Base-by-base conservation (phyloP, 2,888 invertebrate genomes). In the Apeira syringaria region DNA sequence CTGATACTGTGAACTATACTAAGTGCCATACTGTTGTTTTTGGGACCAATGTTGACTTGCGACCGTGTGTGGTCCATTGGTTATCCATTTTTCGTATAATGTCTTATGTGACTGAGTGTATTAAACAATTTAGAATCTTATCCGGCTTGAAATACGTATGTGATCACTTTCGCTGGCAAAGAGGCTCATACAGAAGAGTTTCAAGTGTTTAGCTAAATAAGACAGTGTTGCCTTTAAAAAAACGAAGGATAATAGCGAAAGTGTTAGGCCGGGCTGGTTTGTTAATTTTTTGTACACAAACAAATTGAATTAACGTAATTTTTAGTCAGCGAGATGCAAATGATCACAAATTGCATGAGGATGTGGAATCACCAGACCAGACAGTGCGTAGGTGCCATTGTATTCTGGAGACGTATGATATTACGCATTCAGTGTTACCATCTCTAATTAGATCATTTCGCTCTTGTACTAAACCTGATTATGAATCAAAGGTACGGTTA, bases 21-120 rank as follows among this genome's bases (percentile, higher is more conserved):
- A 84, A 87, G 80, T 84, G 85, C 73, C 76, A 76, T 78, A 74
- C 72, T 87, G 87, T 88, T 87, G 81, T 89, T 85, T 80, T 81
- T 81, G 70, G 80, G 80, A 68, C 74, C 79, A 61, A 74, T 80
- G 78, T 80, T 84, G 83, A 83, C 82, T 80, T 66, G 69, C 71
- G 71, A 66, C 73, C 81, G 88, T 88, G 88, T 89, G 88, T 89
- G 88, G 88, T 89, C 88, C 79, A 61, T 67, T 66, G 59, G 59
- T 56, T 60, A 53, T 51, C 58, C 47, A 9, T 26, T 4, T 10
- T 9, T 13, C 25, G 5, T 41, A 49, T 42, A 46, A 53, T 52
- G 57, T 39, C 35, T 44, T 33, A 68, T 56, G 49, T 38, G 42
- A 39, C 40, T 42, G 22, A 46, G 50, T 26, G 31, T 7, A 9